Conservation (phyloP, 2,888 invertebrate species). For the Nipponacmea schrenckii region DNA sequence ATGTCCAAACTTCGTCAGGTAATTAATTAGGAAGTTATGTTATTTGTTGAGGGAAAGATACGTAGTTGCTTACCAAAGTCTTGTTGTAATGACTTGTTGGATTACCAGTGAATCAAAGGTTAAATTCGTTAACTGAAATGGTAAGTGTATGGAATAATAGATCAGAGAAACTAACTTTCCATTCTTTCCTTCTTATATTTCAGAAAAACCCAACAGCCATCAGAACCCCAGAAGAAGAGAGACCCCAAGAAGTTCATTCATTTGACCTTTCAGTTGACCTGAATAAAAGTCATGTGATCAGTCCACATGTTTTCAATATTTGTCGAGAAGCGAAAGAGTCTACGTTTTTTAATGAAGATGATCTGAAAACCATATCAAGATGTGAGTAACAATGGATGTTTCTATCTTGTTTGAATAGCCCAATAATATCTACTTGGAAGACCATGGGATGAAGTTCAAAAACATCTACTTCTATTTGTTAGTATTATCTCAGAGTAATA, state of each 20-base stretch:
- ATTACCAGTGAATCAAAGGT: too few species aligned
- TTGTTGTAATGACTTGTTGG: not conserved
- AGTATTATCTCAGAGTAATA: too few species aligned
- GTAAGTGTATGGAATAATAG: too few species aligned
- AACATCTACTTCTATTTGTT: too few species aligned
- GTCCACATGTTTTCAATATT: constrained; percentile 78
- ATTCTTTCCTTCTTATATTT: constrained; percentile 16
- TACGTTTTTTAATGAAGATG: constrained; percentile 53
- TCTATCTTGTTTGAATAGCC: not conserved
- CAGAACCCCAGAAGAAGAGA: constrained; percentile 89
- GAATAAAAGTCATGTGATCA: constrained; percentile 77
- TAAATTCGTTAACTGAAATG: too few species aligned
- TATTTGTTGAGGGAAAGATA: too few species aligned
- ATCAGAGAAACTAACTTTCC: too few species aligned
- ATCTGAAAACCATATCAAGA: constrained; percentile 57
- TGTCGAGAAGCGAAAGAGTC: constrained; percentile 78
- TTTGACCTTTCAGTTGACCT: constrained; percentile 85
- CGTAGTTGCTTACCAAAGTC: too few species aligned
- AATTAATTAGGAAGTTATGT: too few species aligned
- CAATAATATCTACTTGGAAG: too few species aligned
- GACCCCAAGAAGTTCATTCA: constrained; percentile 83
- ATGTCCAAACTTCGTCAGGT: constrained; percentile 95
- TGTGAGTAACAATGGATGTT: constrained; percentile 35
- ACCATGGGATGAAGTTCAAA: too few species aligned
- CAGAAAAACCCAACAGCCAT: constrained; percentile 86